Evolutionary conservation across 2,797 vertebrate species (phyloP), one percentile per base, ranked within the genome.

Genomic region (Ctenopoma multispine): DNA sequence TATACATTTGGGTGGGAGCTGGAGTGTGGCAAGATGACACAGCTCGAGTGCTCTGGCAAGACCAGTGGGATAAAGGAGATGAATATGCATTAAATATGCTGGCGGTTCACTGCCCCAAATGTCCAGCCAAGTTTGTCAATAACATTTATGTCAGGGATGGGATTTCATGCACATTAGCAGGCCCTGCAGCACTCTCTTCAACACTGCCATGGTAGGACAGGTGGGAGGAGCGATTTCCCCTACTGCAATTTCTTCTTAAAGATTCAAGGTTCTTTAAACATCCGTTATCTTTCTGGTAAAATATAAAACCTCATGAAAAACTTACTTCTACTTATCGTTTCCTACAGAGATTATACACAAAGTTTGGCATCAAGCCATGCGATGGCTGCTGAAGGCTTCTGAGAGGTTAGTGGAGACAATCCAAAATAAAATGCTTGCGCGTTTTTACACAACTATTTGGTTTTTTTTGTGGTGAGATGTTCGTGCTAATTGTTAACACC

Each of bases 71-170:
- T 92, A 90, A 92, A 91, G 85, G 82, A 83, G 91, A 94, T 93
- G 92, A 95, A 93, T 93, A 92, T 93, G 92, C 87, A 92, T 93
- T 90, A 91, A 87, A 84, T 85, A 85, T 80, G 63, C 82, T 89
- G 87, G 81, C 91, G 90, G 88, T 89, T 93, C 91, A 89, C 91
- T 87, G 90, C 90, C 92, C 84, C 80, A 90, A 91, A 93, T 87
- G 93, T 94, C 93, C 94, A 87, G 92, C 90, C 88, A 87, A 90
- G 90, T 94, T 94, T 94, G 92, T 94, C 93, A 93, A 93, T 94
- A 94, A 90, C 80, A 85, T 90, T 93, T 89, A 91, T 89, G 92
- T 92, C 85, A 86, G 82, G 64, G 72, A 87, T 75, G 60, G 84
- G 86, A 89, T 90, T 93, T 93, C 92, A 92, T 69, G 90, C 89